Percentiles rank a stretch among this genome's conserved stretches.
These are phyloP conservation scores for Monochamus saltuarius DNA, from an alignment of 1,140 invertebrate genomes.

Conservation along the genomic window DNA sequence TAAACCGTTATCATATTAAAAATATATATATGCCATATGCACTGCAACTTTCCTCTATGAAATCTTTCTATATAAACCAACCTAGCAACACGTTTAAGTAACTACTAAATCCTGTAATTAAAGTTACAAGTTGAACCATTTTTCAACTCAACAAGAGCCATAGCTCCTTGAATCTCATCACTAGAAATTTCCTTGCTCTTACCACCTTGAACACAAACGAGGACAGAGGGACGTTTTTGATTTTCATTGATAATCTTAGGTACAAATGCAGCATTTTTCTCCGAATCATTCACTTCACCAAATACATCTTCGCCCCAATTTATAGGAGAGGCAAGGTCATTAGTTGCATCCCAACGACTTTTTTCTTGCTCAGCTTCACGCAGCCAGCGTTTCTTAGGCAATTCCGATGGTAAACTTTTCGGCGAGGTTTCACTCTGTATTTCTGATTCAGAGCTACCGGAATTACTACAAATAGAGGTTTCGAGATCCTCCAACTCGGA, in stretches of 20 bases:
- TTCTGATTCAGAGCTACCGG: slow-evolving; percentile 32
- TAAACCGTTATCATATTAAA: too few species aligned
- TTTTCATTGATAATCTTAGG: slow-evolving; percentile 49
- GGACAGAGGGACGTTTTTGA: slow-evolving; percentile 58
- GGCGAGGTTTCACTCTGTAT: slow-evolving; percentile 23
- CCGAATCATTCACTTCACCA: slow-evolving; percentile 20
- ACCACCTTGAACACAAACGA: slow-evolving; percentile 55
- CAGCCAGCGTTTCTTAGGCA: slow-evolving; percentile 67
- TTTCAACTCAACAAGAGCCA: slow-evolving; percentile 66
- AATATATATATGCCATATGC: too few species aligned
- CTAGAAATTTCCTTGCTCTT: slow-evolving; percentile 47
- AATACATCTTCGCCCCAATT: slow-evolving; percentile 44
- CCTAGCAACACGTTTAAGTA: too few species aligned
- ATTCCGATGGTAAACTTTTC: slow-evolving; percentile 46
- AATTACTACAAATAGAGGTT: slow-evolving; percentile 28
- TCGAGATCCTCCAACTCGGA: slow-evolving; percentile 35
- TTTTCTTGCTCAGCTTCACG: slow-evolving; percentile 60
- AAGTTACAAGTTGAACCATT: slow-evolving; percentile 35
- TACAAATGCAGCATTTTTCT: slow-evolving; percentile 27
- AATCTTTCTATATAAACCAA: too few species aligned
- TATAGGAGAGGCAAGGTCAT: slow-evolving; percentile 53
- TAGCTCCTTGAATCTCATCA: slow-evolving; percentile 56
- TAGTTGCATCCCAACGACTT: slow-evolving; percentile 52
- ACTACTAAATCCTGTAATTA: slow-evolving; percentile 37
- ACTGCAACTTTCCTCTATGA: too few species aligned